Percentiles rank a stretch among this genome's conserved stretches.
These are phyloP conservation scores for Cotesia vestalis DNA, from an alignment of 1,140 invertebrate genomes.

Conservation along the genomic window DNA sequence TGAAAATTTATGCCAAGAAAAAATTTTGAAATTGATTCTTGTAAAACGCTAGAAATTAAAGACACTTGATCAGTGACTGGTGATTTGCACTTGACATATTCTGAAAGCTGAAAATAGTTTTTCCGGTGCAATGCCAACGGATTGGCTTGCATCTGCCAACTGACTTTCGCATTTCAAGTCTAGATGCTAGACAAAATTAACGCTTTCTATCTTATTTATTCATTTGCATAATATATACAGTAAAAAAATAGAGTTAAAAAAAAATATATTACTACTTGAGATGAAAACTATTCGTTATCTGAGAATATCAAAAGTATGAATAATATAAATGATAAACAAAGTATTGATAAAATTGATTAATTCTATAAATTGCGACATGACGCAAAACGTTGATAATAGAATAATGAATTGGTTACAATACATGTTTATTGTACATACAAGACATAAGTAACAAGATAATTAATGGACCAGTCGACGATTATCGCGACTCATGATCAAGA, in stretches of 20 bases:
- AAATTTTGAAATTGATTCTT: no score
- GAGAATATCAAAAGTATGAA: not conserved
- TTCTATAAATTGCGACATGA: not conserved
- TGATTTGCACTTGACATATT: not conserved
- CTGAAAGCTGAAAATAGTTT: slow-evolving; percentile 1
- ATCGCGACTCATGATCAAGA: not conserved
- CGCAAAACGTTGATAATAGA: not conserved
- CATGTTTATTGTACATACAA: not conserved
- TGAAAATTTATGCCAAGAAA: no score
- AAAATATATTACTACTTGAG: no score
- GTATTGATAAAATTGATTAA: not conserved
- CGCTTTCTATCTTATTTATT: not conserved
- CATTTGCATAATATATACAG: no score
- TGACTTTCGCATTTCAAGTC: slow-evolving; percentile 7
- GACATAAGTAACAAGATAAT: not conserved
- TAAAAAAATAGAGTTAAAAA: no score
- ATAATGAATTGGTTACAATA: not conserved
- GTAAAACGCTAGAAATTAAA: no score
- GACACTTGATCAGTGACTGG: not conserved
- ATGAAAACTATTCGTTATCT: not conserved
- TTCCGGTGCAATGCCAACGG: not conserved
- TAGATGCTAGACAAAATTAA: not conserved
- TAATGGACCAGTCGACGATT: not conserved
- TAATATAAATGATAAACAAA: no score
- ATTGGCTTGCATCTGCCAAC: not conserved